Percentiles rank a stretch among this genome's conserved stretches.
These are phyloP conservation scores for Alligator sinensis DNA, from an alignment of 2,113 vertebrate species.

Conservation along the genomic window DNA sequence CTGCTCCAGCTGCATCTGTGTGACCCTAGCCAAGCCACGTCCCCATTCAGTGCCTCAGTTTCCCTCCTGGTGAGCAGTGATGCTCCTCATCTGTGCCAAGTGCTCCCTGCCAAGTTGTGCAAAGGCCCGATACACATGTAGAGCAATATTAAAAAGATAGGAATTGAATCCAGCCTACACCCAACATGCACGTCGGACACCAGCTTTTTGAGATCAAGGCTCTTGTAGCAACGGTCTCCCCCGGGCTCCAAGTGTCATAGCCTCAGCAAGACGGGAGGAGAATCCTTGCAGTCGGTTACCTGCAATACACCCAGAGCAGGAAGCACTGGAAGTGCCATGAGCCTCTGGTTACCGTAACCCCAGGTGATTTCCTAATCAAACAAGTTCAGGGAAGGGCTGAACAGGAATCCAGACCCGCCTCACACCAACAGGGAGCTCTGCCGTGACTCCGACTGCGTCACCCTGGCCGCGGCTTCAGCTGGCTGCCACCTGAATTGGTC, in stretches of 20 bases:
- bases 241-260: no score
- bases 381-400: background rate
- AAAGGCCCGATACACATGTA: background rate
- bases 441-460: slow-evolving; percentile 31
- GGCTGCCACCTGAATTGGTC: background rate
- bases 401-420: background rate
- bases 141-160: background rate
- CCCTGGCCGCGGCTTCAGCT: background rate
- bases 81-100: background rate
- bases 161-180: background rate
- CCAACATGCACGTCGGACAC: background rate
- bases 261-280: background rate
- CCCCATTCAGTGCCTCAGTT: background rate
- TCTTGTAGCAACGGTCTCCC: no score
- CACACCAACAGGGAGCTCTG: background rate
- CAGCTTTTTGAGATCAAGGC: background rate
- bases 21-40: background rate
- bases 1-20: background rate
- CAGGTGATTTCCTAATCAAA: slow-evolving; percentile 22
- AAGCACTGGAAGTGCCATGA: background rate
- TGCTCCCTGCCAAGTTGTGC: background rate
- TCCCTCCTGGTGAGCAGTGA: background rate
- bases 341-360: background rate
- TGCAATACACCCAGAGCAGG: background rate
- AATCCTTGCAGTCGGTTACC: background rate